Evolutionary conservation across 2,797 vertebrate species (phyloP), one percentile per base, ranked within the genome.

Genomic region (Valencia hispanica): DNA sequence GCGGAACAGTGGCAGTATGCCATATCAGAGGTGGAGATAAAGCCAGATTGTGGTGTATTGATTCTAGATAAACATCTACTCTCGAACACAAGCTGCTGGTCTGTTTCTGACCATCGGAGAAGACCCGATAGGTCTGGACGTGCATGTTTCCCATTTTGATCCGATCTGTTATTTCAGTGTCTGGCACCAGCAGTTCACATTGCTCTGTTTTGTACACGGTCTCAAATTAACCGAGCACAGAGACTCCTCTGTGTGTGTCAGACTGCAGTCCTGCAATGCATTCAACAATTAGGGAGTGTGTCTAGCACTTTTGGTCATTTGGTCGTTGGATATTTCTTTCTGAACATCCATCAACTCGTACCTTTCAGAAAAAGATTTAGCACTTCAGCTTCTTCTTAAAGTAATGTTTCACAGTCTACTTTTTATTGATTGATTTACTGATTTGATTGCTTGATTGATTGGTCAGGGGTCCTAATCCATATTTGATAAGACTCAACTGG

Each of bases 1-100:
- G 87, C 87, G 87, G 86, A 90, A 87, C 91, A 92, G 90, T 87
- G 87, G 79, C 89, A 90, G 89, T 86, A 74, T 84, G 87, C 88
- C 86, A 82, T 90, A 91, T 94, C 90, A 92, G 86, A 82, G 80
- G 47, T 74, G 71, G 53, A 90, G 93, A 94, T 93, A 91, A 92
- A 87, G 82, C 85, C 90, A 94, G 93, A 93, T 93, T 88, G 91
- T 88, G 85, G 75, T 61, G 89, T 93, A 94, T 94, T 83, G 93
- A 94, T 94, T 93, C 82, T 85, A 93, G 93, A 93, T 93, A 92
- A 87, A 77, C 85, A 94, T 93, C 93, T 94, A 80, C 88, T 89
- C 86, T 88, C 87, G 78, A 86, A 90, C 89, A 86, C 81, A 86
- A 86, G 87, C 88, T 78, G 88, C 87, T 55, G 75, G 78, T 84